phyloP scores from a whole-genome alignment of 2,797 vertebrate species.

The Trematomus bernacchii region DNA sequence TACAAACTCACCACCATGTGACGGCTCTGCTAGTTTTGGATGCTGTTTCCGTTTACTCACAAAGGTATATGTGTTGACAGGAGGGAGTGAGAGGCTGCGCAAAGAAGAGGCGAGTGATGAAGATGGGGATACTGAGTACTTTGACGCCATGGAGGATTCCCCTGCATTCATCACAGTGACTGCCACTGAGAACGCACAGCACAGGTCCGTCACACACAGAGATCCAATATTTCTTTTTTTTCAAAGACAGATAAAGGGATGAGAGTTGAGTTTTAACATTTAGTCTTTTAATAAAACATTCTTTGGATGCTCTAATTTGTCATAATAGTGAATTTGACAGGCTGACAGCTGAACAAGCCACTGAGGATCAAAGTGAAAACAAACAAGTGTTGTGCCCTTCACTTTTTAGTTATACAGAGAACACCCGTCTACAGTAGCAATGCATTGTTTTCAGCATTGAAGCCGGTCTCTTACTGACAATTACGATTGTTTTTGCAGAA shows the following conservation, averaged over 20 bases:
- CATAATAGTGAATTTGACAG: constrained; percentile 9
- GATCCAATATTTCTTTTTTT: not conserved
- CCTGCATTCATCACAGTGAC: constrained; percentile 98
- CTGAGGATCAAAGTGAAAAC: not conserved
- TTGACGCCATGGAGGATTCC: constrained; percentile 99
- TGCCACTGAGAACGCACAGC: constrained; percentile 90
- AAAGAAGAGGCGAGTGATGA: constrained; percentile 98
- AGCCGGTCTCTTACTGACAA: not conserved
- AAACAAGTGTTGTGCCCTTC: not conserved
- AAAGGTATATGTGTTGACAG: constrained; percentile 36
- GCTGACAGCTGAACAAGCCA: constrained; percentile 9
- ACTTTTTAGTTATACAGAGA: not conserved
- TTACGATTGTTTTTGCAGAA: constrained; percentile 1
- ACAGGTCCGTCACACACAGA: constrained; percentile 86
- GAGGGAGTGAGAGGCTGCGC: constrained; percentile 85
- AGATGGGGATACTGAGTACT: constrained; percentile 99
- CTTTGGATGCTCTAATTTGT: constrained; percentile 2
- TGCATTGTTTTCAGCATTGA: not conserved
- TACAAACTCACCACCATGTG: constrained; percentile 20
- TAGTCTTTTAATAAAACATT: constrained; percentile 4
- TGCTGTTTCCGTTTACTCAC: constrained; percentile 29
- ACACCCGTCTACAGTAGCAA: not conserved
- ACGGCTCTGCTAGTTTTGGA: constrained; percentile 6
- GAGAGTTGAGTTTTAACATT: not conserved
- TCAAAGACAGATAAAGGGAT: not conserved